These are phyloP conservation scores for Dimorphilus gyrociliatus DNA, from an alignment of 2,888 invertebrate genomes.

Conservation along the genomic window DNA sequence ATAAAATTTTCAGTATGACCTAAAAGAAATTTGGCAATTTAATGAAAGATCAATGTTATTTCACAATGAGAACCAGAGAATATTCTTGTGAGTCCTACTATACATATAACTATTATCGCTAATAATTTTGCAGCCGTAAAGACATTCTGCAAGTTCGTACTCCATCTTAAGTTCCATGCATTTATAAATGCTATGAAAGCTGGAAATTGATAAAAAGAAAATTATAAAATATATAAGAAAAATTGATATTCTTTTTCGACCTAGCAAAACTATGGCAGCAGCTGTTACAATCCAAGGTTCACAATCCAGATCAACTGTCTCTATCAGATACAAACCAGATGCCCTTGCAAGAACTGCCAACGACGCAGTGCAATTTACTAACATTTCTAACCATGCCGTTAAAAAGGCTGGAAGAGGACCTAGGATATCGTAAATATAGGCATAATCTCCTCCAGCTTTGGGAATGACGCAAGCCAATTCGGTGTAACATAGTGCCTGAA, in stretches of 20 bases:
- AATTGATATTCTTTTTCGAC: too few species aligned
- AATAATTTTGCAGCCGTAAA: constrained; percentile 7
- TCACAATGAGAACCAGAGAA: neutral
- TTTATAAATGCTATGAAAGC: constrained; percentile 9
- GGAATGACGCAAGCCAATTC: constrained; percentile 9
- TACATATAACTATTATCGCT: constrained; percentile 6
- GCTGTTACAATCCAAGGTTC: too few species aligned
- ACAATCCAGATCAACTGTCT: too few species aligned
- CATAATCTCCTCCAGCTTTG: constrained; percentile 9
- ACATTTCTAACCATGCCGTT: too few species aligned
- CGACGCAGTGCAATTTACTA: too few species aligned
- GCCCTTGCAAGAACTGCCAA: too few species aligned
- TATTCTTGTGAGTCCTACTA: constrained; percentile 7
- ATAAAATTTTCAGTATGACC: constrained; percentile 8
- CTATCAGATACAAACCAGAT: too few species aligned
- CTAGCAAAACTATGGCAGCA: too few species aligned
- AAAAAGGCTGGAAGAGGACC: too few species aligned
- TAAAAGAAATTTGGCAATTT: constrained; percentile 1
- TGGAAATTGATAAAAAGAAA: too few species aligned
- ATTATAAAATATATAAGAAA: too few species aligned
- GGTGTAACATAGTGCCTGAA: constrained; percentile 9
- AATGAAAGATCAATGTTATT: neutral
- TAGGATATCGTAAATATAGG: constrained; percentile 9
- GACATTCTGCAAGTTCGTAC: constrained; percentile 4
- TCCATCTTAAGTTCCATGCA: constrained; percentile 7